Conservation (phyloP, 2,888 invertebrate species). For the Lasioglossum vierecki region DNA sequence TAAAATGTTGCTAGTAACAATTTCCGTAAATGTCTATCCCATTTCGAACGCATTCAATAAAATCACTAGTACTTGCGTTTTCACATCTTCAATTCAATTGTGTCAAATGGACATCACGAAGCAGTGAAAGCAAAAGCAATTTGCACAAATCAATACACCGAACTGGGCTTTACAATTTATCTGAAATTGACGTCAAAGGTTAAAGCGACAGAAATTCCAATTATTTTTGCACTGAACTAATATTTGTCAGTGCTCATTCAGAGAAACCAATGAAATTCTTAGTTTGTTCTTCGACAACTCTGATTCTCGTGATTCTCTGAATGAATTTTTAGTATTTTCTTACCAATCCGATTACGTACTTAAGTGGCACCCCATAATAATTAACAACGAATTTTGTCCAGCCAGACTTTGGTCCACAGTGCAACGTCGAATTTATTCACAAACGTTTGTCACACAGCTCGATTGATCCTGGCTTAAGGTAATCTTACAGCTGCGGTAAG, state of each 20-base stretch:
- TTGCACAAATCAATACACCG: background rate
- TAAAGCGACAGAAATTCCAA: background rate
- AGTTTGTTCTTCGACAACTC: background rate
- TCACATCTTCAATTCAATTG: background rate
- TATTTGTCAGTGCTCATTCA: background rate
- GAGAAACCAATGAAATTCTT: background rate
- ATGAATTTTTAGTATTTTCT: background rate
- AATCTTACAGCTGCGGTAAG: conserved; percentile 46
- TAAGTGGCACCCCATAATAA: background rate
- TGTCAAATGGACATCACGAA: background rate
- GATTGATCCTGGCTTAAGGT: conserved; percentile 66
- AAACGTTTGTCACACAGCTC: conserved; percentile 68
- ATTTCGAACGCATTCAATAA: background rate
- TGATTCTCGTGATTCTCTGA: background rate
- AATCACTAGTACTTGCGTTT: background rate
- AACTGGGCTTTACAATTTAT: background rate
- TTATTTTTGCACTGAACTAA: background rate
- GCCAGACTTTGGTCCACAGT: background rate
- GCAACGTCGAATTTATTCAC: conserved; percentile 64
- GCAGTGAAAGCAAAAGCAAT: background rate
- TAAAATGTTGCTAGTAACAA: no score
- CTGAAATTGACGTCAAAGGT: background rate
- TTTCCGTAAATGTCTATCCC: no score
- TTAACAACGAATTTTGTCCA: conserved; percentile 1
- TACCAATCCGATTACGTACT: background rate